Base-by-base conservation (phyloP, 1,140 invertebrate species). In the Orchestia grillus region DNA sequence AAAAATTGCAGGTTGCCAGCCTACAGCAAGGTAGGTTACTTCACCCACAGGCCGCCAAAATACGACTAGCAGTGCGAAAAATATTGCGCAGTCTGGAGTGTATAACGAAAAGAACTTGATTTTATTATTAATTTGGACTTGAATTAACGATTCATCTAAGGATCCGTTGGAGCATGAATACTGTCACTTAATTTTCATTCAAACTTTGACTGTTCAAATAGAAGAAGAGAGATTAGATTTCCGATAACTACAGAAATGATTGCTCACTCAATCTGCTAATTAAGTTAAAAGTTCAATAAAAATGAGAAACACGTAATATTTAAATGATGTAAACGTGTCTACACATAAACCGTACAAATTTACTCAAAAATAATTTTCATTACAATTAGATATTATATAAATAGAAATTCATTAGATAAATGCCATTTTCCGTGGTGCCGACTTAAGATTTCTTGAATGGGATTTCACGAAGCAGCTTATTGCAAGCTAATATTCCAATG, bases 1-100 rank as follows among this genome's bases (percentile, higher is more conserved):
- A 91, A 91, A 91, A 43, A 44, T 91, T 3, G 88, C 42, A 3
- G 88, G 41, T 42, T 91, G 88, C 15, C 4, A 91, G 88, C 88
- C 88, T 44, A 91, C 41, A 91, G 88, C 88, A 91, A 91, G 88
- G 88, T 91, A 91, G 6, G 41, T 44, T 91, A 44, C 88, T 11
- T 42, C 88, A 42, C 41, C 88, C 88, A 44, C 88, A 3, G 41
- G 19, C 36, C 41, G 41, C 88, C 28, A 42, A 91, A 91, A 91
- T 42, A 44, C 41, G 15, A 43, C 41, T 43, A 4, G 41, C 11
- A 91, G 16, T 91, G 3, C 15, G 41, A 41, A 91, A 44, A 28
- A 43, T 43, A 91, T 0, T 42, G 19, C 15, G 44, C 88, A 91
- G 19, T 77, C 3, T 36, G 62, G 28, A 77, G 62, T 36, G 28